These are phyloP conservation scores for Diorhabda carinulata DNA, from an alignment of 1,140 invertebrate genomes.

Conservation along the genomic window DNA sequence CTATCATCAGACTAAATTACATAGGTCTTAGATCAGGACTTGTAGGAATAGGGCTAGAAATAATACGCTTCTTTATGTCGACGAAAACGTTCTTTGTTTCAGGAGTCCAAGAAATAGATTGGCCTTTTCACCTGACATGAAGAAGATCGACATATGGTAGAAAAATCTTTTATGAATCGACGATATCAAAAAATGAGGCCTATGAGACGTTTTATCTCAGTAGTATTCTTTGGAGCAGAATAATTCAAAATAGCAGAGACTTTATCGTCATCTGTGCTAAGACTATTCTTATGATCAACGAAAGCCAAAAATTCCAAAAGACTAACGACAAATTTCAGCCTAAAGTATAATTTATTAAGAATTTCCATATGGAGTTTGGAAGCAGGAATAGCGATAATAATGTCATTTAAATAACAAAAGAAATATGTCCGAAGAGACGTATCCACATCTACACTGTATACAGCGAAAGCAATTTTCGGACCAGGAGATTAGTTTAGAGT, in stretches of 20 bases:
- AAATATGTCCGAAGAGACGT: constrained; percentile 24
- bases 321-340: neutral
- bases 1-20: constrained; percentile 29
- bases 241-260: constrained; percentile 42
- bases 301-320: constrained; percentile 19
- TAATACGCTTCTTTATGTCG: constrained; percentile 6
- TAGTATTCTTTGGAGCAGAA: constrained; percentile 31
- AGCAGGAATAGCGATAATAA: constrained; percentile 25
- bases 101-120: constrained; percentile 8
- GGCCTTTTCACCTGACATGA: constrained; percentile 10
- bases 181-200: constrained; percentile 23
- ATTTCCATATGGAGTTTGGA: constrained; percentile 23
- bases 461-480: constrained; percentile 26
- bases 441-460: constrained; percentile 25
- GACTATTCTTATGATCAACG: constrained; percentile 7
- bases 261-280: constrained; percentile 16
- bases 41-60: constrained; percentile 34
- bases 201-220: constrained; percentile 21
- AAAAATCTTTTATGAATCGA: constrained; percentile 20
- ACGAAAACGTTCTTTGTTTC: constrained; percentile 9
- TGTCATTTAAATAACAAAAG: constrained; percentile 42
- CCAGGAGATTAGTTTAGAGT: neutral
- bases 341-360: neutral
- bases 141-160: constrained; percentile 28
- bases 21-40: constrained; percentile 34